phyloP scores from a whole-genome alignment of 2,113 vertebrate genomes.

The Pygoscelis antarcticus region DNA sequence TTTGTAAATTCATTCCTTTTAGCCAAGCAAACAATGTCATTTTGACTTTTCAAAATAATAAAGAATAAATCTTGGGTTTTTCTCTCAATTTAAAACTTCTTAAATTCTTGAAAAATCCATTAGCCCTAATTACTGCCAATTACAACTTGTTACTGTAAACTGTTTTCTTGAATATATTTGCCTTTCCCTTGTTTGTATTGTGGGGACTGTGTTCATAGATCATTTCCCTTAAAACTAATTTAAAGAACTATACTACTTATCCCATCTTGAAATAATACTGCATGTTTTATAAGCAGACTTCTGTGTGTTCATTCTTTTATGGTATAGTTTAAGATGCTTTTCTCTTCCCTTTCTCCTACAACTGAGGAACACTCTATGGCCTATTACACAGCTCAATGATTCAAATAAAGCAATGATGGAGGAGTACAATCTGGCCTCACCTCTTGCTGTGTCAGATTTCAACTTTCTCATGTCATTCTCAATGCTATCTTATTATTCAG shows the following conservation, averaged over 20 bases:
- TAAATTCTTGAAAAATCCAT: not conserved
- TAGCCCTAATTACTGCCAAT: not conserved
- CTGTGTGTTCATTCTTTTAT: not conserved
- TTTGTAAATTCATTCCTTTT: not conserved
- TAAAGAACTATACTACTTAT: not conserved
- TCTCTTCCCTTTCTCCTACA: not conserved
- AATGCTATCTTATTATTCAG: not conserved
- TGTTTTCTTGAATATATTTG: not conserved
- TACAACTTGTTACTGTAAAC: not conserved
- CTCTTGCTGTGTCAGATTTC: not conserved
- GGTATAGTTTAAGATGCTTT: not conserved
- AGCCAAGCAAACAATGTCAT: not conserved
- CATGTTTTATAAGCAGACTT: not conserved
- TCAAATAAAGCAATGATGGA: slow-evolving; percentile 17
- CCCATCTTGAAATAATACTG: not conserved
- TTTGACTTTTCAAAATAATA: not conserved
- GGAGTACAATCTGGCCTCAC: not conserved
- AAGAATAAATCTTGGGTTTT: not conserved
- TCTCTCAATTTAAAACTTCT: not conserved
- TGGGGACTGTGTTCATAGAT: not conserved
- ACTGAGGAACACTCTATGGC: not conserved
- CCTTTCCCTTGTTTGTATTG: not conserved
- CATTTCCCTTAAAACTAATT: not conserved
- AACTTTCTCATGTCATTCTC: not conserved
- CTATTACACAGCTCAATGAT: slow-evolving; percentile 40